Evolutionary conservation across 1,140 invertebrate genomes (phyloP).

Genomic region (Ceratitis capitata): DNA sequence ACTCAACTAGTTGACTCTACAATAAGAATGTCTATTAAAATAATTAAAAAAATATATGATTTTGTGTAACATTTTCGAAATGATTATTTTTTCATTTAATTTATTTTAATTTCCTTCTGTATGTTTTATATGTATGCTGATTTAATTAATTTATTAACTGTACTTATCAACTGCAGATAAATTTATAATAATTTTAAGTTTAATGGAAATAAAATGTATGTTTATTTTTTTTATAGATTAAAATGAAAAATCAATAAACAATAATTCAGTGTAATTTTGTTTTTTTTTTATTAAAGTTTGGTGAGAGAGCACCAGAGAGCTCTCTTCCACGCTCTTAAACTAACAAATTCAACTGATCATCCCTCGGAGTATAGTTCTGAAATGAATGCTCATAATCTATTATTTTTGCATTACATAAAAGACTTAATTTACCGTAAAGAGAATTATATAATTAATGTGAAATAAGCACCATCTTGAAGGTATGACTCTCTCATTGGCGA

Average conservation of each 20-base stretch:
- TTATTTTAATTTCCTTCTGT: not conserved
- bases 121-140: not conserved
- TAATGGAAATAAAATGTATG: not conserved
- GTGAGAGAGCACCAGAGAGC: no score
- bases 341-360: no score
- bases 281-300: no score
- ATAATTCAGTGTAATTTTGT: not conserved
- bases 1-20: not conserved
- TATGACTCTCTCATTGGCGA: no score
- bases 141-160: conserved; percentile 35
- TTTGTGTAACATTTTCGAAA: not conserved
- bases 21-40: not conserved
- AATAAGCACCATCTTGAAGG: no score
- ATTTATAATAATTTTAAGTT: not conserved
- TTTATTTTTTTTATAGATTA: not conserved
- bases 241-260: not conserved
- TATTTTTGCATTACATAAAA: no score
- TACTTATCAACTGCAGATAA: conserved; percentile 23
- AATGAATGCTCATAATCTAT: no score
- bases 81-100: not conserved
- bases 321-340: no score
- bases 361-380: no score
- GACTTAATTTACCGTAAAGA: no score
- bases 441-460: no score
- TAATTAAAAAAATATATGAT: not conserved